Conservation (phyloP, 2,797 vertebrate species). For the Pseudochirops cupreus region DNA sequence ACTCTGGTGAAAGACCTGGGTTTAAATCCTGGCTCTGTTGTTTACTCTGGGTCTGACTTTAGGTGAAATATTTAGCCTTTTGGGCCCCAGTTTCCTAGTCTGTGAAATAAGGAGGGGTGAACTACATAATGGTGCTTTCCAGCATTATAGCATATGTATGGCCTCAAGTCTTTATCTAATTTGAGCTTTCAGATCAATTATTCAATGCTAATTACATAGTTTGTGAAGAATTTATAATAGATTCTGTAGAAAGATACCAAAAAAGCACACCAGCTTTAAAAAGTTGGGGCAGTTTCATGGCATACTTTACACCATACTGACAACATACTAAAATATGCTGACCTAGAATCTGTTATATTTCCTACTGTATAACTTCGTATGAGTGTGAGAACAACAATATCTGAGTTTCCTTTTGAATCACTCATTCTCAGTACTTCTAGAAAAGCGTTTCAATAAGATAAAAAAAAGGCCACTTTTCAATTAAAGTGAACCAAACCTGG, state of each 20-base stretch:
- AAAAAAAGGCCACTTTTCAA: constrained; percentile 6
- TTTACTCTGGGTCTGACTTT: not conserved
- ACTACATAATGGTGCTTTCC: not conserved
- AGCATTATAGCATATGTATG: not conserved
- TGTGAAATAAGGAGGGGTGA: not conserved
- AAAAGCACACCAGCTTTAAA: constrained; percentile 26
- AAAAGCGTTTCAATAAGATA: constrained; percentile 29
- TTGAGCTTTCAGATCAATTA: constrained; percentile 33
- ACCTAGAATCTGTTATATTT: constrained; percentile 14
- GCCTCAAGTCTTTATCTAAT: constrained; percentile 33
- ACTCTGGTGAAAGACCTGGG: not conserved
- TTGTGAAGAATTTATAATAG: constrained; percentile 45
- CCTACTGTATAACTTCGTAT: constrained; percentile 13
- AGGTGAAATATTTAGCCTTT: not conserved
- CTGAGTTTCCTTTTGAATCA: constrained; percentile 40
- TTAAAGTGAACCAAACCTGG: constrained; percentile 28
- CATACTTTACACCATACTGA: constrained; percentile 41
- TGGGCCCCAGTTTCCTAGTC: not conserved
- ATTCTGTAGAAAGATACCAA: constrained; percentile 31
- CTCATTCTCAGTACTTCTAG: constrained; percentile 36
- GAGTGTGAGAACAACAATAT: constrained; percentile 37
- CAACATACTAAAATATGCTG: constrained; percentile 40
- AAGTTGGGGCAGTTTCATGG: constrained; percentile 29
- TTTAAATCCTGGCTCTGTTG: not conserved
- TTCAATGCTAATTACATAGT: not conserved